Conservation (phyloP, 2,113 vertebrate genomes). For the Epinephelus cyanopodus region DNA sequence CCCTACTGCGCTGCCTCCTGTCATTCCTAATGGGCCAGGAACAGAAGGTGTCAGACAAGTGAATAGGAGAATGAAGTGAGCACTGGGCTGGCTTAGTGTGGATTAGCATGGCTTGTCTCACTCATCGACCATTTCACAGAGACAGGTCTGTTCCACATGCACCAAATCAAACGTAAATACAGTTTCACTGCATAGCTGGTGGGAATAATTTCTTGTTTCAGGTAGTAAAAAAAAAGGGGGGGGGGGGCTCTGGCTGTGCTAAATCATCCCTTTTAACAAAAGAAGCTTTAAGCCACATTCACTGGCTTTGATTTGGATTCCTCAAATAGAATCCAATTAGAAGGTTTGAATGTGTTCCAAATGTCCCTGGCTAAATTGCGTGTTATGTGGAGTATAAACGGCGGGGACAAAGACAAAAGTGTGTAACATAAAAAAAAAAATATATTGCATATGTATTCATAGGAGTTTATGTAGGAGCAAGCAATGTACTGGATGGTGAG, state of each 20-base stretch:
- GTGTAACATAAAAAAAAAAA: slow-evolving; percentile 16
- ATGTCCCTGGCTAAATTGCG: slow-evolving; percentile 59
- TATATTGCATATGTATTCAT: slow-evolving; percentile 42
- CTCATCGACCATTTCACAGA: slow-evolving; percentile 58
- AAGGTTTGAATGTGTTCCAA: slow-evolving; percentile 73
- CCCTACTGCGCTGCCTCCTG: slow-evolving; percentile 51
- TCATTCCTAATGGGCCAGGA: slow-evolving; percentile 64
- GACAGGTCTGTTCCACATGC: slow-evolving; percentile 53
- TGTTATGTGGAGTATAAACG: slow-evolving; percentile 48
- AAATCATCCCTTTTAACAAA: slow-evolving; percentile 75
- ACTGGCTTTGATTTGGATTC: slow-evolving; percentile 73
- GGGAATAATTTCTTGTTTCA: slow-evolving; percentile 67
- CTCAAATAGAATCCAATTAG: slow-evolving; percentile 82
- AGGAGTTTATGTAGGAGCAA: slow-evolving; percentile 27
- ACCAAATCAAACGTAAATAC: slow-evolving; percentile 66
- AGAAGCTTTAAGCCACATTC: slow-evolving; percentile 71
- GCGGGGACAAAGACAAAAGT: slow-evolving; percentile 46
- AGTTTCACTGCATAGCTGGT: slow-evolving; percentile 48
- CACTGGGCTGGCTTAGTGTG: slow-evolving; percentile 51
- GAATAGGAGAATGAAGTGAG: slow-evolving; percentile 66
- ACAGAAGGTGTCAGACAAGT: slow-evolving; percentile 71
- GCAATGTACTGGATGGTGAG: slow-evolving; percentile 32
- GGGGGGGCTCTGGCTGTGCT: slow-evolving; percentile 50
- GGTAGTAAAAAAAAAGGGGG: slow-evolving; percentile 40
- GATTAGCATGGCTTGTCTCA: slow-evolving; percentile 74